Conservation (phyloP, 1,140 invertebrate genomes). For the Drosophila insularis region DNA sequence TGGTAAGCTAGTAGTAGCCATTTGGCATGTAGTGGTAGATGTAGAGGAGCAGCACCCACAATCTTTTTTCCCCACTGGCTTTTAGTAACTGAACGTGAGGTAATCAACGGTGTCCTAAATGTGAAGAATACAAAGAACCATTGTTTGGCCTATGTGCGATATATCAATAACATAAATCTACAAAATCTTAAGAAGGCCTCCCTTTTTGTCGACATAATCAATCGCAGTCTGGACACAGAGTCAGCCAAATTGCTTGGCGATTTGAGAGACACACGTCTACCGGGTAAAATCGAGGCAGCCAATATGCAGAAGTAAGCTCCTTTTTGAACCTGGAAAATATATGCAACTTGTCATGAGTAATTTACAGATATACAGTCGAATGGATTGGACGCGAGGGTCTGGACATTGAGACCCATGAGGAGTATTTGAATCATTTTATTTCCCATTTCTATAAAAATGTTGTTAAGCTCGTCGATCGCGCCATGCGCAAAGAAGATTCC, state of each 20-base stretch:
- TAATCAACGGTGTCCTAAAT: conserved; percentile 96
- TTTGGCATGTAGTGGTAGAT: conserved; percentile 22
- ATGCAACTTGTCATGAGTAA: conserved; percentile 15
- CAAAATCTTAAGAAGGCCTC: conserved; percentile 96
- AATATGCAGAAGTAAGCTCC: conserved; percentile 91
- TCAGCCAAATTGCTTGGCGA: conserved; percentile 94
- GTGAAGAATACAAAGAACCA: conserved; percentile 98
- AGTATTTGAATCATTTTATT: conserved; percentile 98
- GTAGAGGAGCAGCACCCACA: conserved; percentile 21
- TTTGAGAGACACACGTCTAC: conserved; percentile 93
- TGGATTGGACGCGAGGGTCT: conserved; percentile 98
- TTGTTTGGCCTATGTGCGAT: conserved; percentile 96
- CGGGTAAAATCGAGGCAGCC: conserved; percentile 92
- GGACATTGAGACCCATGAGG: conserved; percentile 94
- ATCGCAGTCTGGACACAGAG: conserved; percentile 96
- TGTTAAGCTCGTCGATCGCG: conserved; percentile 94
- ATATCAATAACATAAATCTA: conserved; percentile 98
- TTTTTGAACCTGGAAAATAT: conserved; percentile 30
- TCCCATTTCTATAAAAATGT: conserved; percentile 97
- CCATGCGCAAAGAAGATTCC: conserved; percentile 97
- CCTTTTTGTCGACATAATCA: conserved; percentile 97
- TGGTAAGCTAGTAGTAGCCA: conserved; percentile 85
- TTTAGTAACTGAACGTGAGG: conserved; percentile 97
- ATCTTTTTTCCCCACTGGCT: conserved; percentile 45
- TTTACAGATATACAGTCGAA: conserved; percentile 93